phyloP scores from a whole-genome alignment of 2,888 invertebrate species.

The Acrobasis consociella region DNA sequence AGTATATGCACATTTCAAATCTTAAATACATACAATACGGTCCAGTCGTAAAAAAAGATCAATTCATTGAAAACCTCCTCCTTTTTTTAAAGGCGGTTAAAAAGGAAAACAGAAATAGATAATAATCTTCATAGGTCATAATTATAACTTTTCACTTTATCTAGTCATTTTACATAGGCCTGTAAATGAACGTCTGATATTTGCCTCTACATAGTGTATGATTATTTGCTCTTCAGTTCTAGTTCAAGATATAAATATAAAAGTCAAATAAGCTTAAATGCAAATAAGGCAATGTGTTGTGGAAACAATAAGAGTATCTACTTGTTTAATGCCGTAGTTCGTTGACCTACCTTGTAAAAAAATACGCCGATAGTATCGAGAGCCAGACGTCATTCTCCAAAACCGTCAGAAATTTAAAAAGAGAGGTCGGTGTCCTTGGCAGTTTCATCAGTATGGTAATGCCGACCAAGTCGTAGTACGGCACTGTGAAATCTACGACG shows the following conservation, averaged over 20 bases:
- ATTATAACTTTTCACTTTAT: no score
- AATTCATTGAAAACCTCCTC: no score
- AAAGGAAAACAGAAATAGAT: no score
- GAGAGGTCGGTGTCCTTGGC: constrained; percentile 93
- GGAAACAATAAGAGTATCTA: constrained; percentile 17
- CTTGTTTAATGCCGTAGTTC: constrained; percentile 29
- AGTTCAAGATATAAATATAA: background rate
- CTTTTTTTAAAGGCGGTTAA: no score
- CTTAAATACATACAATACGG: no score
- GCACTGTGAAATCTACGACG: constrained; percentile 98
- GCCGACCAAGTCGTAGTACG: constrained; percentile 98
- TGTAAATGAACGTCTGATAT: no score
- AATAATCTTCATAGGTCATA: no score
- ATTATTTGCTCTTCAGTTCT: background rate
- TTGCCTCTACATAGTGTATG: no score
- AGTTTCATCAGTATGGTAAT: constrained; percentile 98
- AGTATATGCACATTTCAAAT: no score
- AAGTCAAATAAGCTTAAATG: constrained; percentile 1
- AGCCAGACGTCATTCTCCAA: constrained; percentile 98
- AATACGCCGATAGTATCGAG: constrained; percentile 96
- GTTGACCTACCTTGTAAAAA: constrained; percentile 93
- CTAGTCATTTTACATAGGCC: no score
- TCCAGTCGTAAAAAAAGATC: no score
- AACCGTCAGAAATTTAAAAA: constrained; percentile 98
- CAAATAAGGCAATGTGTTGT: background rate